A percentile compares a stretch with the other conserved stretches of the same genome.
Conservation (phyloP, 2,888 invertebrate genomes). For the Petrolisthes cinctipes region DNA sequence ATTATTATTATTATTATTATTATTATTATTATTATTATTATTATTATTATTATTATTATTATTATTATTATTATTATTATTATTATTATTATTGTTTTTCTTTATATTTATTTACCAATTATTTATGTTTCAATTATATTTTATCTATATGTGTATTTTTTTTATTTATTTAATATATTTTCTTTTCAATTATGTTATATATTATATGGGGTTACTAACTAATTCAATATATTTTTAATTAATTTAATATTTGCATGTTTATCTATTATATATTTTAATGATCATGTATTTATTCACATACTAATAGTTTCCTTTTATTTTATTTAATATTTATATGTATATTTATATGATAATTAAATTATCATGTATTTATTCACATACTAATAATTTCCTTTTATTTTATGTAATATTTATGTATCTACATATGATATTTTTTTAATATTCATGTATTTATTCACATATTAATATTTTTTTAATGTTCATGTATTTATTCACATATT, state of each 20-base stretch:
- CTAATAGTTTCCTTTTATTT: not conserved
- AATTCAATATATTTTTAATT: not conserved
- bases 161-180: conserved; percentile 22
- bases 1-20: conserved; percentile 12
- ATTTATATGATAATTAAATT: not conserved
- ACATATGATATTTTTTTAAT: not conserved
- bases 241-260: not conserved
- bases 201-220: not conserved
- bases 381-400: not conserved
- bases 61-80: not conserved
- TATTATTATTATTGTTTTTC: not conserved
- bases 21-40: not conserved
- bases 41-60: not conserved
- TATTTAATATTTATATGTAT: not conserved
- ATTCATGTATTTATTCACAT: not conserved
- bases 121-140: conserved; percentile 9
- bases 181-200: not conserved
- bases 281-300: not conserved
- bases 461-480: not conserved
- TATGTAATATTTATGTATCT: not conserved
- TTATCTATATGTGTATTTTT: conserved; percentile 26
- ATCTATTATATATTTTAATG: not conserved
- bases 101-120: not conserved
- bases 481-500: too few relatives aligned
- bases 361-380: not conserved